Base-by-base conservation (phyloP, 2,113 vertebrate genomes). In the Cariama cristata region DNA sequence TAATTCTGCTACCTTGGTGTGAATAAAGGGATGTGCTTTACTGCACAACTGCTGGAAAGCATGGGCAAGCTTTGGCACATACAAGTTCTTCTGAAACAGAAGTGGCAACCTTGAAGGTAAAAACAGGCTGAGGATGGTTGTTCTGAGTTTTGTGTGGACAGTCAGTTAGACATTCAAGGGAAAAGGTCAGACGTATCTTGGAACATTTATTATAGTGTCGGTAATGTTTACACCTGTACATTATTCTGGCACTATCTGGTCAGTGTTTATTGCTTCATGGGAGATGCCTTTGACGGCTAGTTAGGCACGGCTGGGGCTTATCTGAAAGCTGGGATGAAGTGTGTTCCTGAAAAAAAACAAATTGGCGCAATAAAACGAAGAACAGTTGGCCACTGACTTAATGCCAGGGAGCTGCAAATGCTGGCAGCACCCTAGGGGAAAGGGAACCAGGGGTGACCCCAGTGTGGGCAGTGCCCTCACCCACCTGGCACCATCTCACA, bases 331-430 rank as follows among this genome's bases (percentile, higher is more conserved):
- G 38, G n/a, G 52, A 32, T 1, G 15, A 76, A 59, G 44, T 82
- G 5, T 7, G 14, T 33, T 77, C 71, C 59, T 62, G 52, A 26
- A 66, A 64, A 45, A 45, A 75, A 47, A 44, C 10, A 50, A 67
- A 21, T 11, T 67, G 49, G 16, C 32, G 56, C 20, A 40, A 33
- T 66, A 22, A 30, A 67, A 38, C n/a, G 27, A 49, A n/a, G 20
- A 76, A 6, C 28, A 35, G 44, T 28, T 49, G 56, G 30, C 44
- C 44, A 28, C 40, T n/a, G 35, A n/a, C 11, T 58, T 55, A 14
- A 8, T 59, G 30, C 12, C 3, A 0, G 14, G 21, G 28, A 58
- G 40, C 53, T 28, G 32, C 33, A 53, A 55, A 30, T 0, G 0
- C 2, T 4, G 27, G 5, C 60, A 28, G 35, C 17, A 12, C 18